Evolutionary conservation across 2,113 vertebrate species (phyloP).

Genomic region (Myotis brandtii): DNA sequence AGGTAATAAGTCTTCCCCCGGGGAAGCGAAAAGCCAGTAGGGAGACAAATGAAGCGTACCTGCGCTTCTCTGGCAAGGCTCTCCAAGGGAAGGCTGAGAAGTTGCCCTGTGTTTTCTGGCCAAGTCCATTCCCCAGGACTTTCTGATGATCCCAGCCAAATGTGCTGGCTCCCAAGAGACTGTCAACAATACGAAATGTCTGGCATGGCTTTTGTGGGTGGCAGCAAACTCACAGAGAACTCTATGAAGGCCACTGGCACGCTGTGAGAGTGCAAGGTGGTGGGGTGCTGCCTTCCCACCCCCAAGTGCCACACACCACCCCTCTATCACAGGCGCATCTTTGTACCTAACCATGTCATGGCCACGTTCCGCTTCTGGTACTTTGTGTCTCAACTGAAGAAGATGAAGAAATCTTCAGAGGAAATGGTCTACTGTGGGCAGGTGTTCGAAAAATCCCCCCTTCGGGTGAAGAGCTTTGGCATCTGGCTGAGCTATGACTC

Average conservation of each 20-base stretch:
- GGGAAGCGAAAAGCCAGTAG: neutral
- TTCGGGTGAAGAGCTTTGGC: neutral
- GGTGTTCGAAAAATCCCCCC: neutral
- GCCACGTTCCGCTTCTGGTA: neutral
- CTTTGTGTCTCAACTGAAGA: neutral
- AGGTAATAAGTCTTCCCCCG: neutral
- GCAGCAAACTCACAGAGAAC: neutral
- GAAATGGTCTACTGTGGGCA: neutral
- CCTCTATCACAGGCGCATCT: neutral
- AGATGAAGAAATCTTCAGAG: neutral
- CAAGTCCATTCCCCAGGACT: neutral
- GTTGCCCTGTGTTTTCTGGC: neutral
- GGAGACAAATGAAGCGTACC: neutral
- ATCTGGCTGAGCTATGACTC: neutral
- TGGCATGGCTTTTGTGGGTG: neutral
- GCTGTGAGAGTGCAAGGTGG: constrained; percentile 93
- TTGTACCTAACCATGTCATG: neutral
- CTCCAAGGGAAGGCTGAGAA: neutral
- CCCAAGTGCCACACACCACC: neutral
- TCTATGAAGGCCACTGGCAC: neutral
- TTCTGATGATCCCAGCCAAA: neutral
- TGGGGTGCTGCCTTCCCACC: constrained; percentile 89
- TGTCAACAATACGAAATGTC: neutral
- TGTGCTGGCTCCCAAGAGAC: neutral
- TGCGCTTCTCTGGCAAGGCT: neutral